Percentiles rank a stretch among this genome's conserved stretches.
Conservation (phyloP, 2,888 invertebrate species). For the Salpingus planirostris region DNA sequence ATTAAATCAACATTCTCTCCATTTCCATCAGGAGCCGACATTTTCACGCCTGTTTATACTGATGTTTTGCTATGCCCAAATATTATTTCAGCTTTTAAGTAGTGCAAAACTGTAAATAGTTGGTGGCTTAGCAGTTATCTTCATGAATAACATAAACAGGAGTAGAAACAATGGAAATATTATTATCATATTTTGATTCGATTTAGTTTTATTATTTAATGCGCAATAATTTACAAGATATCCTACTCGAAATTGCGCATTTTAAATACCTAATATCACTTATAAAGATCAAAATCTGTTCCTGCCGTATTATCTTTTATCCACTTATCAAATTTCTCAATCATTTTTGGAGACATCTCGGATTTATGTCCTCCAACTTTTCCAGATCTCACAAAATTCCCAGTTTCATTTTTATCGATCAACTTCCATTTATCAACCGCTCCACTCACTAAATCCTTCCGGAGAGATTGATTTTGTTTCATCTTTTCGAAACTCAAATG, state of each 20-base stretch:
- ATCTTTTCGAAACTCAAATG: constrained; percentile 39
- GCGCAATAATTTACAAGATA: background rate
- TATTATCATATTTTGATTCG: too few species aligned
- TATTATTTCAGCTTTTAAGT: too few species aligned
- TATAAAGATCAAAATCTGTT: too few species aligned
- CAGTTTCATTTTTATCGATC: constrained; percentile 23
- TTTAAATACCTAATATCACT: too few species aligned
- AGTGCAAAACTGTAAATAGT: too few species aligned
- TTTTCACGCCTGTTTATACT: too few species aligned
- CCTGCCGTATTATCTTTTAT: background rate
- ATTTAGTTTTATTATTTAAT: background rate
- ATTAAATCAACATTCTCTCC: constrained; percentile 21
- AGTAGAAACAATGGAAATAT: too few species aligned
- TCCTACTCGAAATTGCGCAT: background rate
- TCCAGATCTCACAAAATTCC: constrained; percentile 3
- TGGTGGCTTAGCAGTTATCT: too few species aligned
- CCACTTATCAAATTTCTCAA: constrained; percentile 5
- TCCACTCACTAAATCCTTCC: constrained; percentile 38
- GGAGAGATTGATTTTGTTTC: constrained; percentile 49
- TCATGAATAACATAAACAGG: too few species aligned
- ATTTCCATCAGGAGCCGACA: too few species aligned
- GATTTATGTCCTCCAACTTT: constrained; percentile 4
- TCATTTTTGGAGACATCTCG: constrained; percentile 4
- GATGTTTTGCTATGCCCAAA: too few species aligned
- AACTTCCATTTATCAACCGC: constrained; percentile 31